Conservation (phyloP, 2,888 invertebrate genomes). For the Agonopterix arenella region DNA sequence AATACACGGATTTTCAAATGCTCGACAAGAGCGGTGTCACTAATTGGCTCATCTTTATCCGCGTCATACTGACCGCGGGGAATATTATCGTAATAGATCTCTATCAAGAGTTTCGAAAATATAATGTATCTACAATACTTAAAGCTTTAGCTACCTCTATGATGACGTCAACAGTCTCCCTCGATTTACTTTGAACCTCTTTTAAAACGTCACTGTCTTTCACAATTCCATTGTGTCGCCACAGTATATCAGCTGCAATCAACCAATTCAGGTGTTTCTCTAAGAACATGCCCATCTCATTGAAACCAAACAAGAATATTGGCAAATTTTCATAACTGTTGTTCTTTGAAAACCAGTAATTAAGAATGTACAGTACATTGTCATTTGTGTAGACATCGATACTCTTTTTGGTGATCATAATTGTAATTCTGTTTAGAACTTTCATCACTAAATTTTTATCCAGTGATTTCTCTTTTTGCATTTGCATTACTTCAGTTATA, state of each 20-base stretch:
- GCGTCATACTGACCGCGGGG: too few species aligned
- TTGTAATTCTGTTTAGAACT: conserved; percentile 52
- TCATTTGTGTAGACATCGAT: conserved; percentile 45
- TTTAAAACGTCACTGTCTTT: conserved; percentile 37
- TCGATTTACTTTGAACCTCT: conserved; percentile 22
- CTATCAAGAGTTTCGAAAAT: too few species aligned
- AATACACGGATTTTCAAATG: too few species aligned
- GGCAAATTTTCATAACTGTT: conserved; percentile 58
- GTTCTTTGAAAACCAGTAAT: conserved; percentile 63
- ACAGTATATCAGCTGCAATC: conserved; percentile 58
- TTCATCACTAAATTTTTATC: conserved; percentile 54
- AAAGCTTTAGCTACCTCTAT: conserved; percentile 37
- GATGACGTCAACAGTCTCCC: conserved; percentile 26
- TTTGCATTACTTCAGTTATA: conserved; percentile 68
- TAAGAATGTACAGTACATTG: conserved; percentile 66
- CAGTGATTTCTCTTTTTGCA: conserved; percentile 71
- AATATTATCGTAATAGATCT: too few species aligned
- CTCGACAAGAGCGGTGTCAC: too few species aligned
- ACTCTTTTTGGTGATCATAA: conserved; percentile 29
- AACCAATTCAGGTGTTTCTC: conserved; percentile 63
- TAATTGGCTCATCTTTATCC: too few species aligned
- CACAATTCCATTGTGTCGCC: conserved; percentile 45
- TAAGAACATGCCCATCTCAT: conserved; percentile 44
- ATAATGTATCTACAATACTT: neutral
- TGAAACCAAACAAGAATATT: conserved; percentile 49